phyloP scores from a whole-genome alignment of 2,888 invertebrate species.

The Coenonympha glycerion region DNA sequence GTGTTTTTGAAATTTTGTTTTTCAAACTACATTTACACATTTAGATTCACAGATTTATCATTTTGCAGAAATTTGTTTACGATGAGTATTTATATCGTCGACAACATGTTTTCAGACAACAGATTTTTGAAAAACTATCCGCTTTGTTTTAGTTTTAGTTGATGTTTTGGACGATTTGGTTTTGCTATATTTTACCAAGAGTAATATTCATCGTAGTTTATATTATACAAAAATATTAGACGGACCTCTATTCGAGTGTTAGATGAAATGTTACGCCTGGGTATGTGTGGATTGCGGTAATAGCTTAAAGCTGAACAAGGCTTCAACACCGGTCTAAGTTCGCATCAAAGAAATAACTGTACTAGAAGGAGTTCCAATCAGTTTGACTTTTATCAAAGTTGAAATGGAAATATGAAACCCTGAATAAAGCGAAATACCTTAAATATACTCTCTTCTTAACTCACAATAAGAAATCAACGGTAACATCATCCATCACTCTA shows the following conservation, averaged over 20 bases:
- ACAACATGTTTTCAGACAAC: not conserved
- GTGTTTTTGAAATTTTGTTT: not conserved
- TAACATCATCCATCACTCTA: constrained; percentile 16
- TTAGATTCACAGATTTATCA: not conserved
- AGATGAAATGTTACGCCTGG: not conserved
- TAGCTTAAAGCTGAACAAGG: not conserved
- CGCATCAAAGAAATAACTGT: constrained; percentile 13
- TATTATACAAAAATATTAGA: no score
- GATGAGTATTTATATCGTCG: not conserved
- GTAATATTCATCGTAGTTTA: no score
- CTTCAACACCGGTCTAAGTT: constrained; percentile 1
- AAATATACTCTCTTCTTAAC: constrained; percentile 1
- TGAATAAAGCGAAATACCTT: constrained; percentile 5
- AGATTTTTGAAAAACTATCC: not conserved
- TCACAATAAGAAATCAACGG: constrained; percentile 8
- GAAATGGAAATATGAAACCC: constrained; percentile 10
- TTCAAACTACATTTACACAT: not conserved
- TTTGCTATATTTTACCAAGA: no score
- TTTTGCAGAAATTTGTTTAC: not conserved
- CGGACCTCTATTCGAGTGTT: no score
- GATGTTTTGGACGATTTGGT: no score
- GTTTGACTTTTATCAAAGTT: constrained; percentile 11
- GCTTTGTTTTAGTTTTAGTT: no score
- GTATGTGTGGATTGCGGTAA: not conserved
- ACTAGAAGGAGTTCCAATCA: constrained; percentile 10